A percentile compares a stretch with the other conserved stretches of the same genome.
Evolutionary conservation across 2,113 vertebrate genomes (phyloP).

Genomic region (Cynoglossus semilaevis): DNA sequence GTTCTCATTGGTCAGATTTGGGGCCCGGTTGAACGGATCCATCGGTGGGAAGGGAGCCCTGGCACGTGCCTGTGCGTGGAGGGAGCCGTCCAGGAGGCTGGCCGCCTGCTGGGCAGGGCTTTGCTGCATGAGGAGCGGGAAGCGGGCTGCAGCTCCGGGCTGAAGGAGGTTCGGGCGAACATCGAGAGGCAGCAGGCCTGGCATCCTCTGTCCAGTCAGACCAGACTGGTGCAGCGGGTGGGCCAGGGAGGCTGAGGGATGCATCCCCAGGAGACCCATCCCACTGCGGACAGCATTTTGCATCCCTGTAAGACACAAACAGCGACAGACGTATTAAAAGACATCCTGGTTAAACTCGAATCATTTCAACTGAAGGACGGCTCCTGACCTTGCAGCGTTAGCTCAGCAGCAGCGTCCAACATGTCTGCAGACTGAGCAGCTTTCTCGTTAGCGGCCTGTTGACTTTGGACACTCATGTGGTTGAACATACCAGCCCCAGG

Average conservation of each 20-base stretch:
- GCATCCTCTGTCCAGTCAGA: constrained; percentile 84
- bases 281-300: constrained; percentile 85
- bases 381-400: constrained; percentile 82
- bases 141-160: constrained; percentile 78
- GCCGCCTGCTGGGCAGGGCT: constrained; percentile 79
- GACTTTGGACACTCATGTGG: constrained; percentile 76
- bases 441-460: constrained; percentile 80
- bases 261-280: constrained; percentile 89
- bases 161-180: constrained; percentile 86
- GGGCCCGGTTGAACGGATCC: constrained; percentile 84
- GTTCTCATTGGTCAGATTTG: constrained; percentile 78
- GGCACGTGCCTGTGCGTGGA: constrained; percentile 81
- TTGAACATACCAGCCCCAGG: constrained; percentile 85
- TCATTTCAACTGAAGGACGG: too few relatives aligned
- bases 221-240: constrained; percentile 85
- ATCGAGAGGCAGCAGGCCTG: constrained; percentile 87
- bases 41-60: constrained; percentile 87
- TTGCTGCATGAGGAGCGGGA: constrained; percentile 88
- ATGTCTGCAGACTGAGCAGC: constrained; percentile 78
- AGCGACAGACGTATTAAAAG: constrained; percentile 5
- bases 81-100: constrained; percentile 79
- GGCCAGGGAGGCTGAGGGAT: constrained; percentile 82
- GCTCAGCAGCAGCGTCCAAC: constrained; percentile 82
- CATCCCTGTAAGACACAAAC: constrained; percentile 74
- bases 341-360: background rate